Evolutionary conservation across 2,888 invertebrate species (phyloP).

Genomic region (Ectemnius lituratus): DNA sequence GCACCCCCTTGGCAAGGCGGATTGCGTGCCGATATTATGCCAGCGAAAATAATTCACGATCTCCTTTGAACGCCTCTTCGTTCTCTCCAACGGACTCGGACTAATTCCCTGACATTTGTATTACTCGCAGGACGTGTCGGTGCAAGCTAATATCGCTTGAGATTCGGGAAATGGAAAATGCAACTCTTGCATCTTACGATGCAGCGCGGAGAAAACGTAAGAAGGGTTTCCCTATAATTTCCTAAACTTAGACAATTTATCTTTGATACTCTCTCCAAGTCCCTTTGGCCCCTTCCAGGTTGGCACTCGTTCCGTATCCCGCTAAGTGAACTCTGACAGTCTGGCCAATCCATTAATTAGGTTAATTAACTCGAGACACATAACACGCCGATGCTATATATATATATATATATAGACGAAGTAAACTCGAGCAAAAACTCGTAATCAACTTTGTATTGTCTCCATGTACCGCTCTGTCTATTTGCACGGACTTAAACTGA

Average conservation of each 20-base stretch:
- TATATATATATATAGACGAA: conserved; percentile 35
- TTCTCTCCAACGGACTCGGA: conserved; percentile 1
- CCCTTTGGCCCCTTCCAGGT: conserved; percentile 42
- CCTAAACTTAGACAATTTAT: conserved; percentile 71
- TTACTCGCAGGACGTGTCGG: no score
- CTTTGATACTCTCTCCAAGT: conserved; percentile 62
- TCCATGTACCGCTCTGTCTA: not conserved
- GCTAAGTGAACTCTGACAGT: conserved; percentile 65
- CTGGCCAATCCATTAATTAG: conserved; percentile 72
- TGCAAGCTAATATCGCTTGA: no score
- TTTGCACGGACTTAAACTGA: not conserved
- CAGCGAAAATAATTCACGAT: conserved; percentile 41
- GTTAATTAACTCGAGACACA: conserved; percentile 71
- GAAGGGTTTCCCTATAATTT: conserved; percentile 58
- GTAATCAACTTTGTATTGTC: conserved; percentile 31
- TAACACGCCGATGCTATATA: conserved; percentile 65
- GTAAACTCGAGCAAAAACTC: conserved; percentile 65
- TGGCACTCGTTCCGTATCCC: conserved; percentile 35
- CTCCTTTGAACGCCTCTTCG: conserved; percentile 39
- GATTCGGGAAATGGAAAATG: no score
- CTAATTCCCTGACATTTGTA: no score
- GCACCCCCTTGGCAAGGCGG: conserved; percentile 41
- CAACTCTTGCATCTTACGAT: not conserved
- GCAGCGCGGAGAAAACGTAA: conserved; percentile 32
- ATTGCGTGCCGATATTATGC: conserved; percentile 37